A percentile compares a stretch with the other conserved stretches of the same genome.
Evolutionary conservation across 2,888 invertebrate species (phyloP).

Genomic region (Camponotus fellah): DNA sequence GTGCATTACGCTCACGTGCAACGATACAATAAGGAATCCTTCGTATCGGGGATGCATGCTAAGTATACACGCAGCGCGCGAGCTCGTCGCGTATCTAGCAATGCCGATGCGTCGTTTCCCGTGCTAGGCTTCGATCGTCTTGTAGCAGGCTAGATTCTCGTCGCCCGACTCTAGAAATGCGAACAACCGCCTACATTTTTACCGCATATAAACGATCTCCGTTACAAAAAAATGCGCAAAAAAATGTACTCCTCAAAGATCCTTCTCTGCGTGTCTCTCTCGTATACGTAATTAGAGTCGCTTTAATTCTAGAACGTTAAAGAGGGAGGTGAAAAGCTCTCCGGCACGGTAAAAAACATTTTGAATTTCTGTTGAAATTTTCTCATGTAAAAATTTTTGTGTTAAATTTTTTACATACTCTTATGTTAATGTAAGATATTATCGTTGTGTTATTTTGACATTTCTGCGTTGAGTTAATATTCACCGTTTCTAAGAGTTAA

Average conservation of each 20-base stretch:
- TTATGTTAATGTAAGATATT: too few relatives aligned
- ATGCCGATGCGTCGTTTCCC: slow-evolving; percentile 48
- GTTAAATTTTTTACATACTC: too few relatives aligned
- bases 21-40: slow-evolving; percentile 86
- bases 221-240: background rate
- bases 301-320: background rate
- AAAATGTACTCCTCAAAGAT: background rate
- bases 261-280: background rate
- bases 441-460: too few relatives aligned
- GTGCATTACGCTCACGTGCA: slow-evolving; percentile 86
- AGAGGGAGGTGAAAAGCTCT: background rate
- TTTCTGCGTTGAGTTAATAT: too few relatives aligned
- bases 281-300: background rate
- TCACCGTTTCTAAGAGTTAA: too few relatives aligned
- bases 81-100: slow-evolving; percentile 63
- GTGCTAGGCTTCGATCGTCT: slow-evolving; percentile 42
- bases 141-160: slow-evolving; percentile 9
- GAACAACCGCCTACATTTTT: slow-evolving; percentile 23
- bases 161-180: background rate
- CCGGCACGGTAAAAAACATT: too few relatives aligned
- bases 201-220: slow-evolving; percentile 9
- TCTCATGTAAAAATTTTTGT: too few relatives aligned
- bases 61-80: slow-evolving; percentile 77
- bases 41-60: slow-evolving; percentile 85
- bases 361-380: too few relatives aligned